Evolutionary conservation across 1,140 invertebrate genomes (phyloP).

Genomic region (Prorops nasuta): DNA sequence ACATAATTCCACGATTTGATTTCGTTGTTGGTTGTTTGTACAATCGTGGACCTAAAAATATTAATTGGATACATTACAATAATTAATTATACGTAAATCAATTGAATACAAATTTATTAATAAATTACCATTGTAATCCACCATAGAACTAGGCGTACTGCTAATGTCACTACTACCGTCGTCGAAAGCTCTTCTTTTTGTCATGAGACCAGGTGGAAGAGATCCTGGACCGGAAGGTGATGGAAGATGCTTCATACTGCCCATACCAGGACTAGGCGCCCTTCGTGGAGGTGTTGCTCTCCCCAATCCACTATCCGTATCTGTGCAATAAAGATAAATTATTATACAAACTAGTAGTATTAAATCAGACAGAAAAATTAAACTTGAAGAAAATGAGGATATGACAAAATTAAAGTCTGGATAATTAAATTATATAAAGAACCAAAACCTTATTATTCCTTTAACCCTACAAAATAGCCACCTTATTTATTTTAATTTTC

Average conservation of each 20-base stretch:
- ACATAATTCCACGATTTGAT: conserved; percentile 93
- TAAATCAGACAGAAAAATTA: too few species aligned
- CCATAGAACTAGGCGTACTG: conserved; percentile 75
- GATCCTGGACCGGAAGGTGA: conserved; percentile 79
- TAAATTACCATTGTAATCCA: conserved; percentile 78
- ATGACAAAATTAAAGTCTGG: conserved; percentile 7
- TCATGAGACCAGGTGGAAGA: conserved; percentile 77
- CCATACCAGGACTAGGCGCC: conserved; percentile 74
- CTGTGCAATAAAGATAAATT: conserved; percentile 39
- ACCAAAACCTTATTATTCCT: too few species aligned
- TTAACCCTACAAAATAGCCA: too few species aligned
- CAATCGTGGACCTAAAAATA: conserved; percentile 79
- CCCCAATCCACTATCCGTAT: conserved; percentile 78
- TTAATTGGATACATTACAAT: not conserved
- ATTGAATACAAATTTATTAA: not conserved
- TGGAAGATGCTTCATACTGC: conserved; percentile 65
- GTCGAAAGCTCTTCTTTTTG: conserved; percentile 74
- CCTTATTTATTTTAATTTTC: too few species aligned
- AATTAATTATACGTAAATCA: not conserved
- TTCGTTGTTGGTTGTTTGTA: conserved; percentile 96
- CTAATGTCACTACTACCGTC: conserved; percentile 84
- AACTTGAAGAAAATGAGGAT: conserved; percentile 14
- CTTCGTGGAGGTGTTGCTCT: conserved; percentile 76
- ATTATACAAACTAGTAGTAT: too few species aligned
- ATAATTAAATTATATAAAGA: too few species aligned